Percentiles rank a stretch among this genome's conserved stretches.
Evolutionary conservation across 2,797 vertebrate genomes (phyloP).

Genomic region (Anabacerthia variegaticeps): DNA sequence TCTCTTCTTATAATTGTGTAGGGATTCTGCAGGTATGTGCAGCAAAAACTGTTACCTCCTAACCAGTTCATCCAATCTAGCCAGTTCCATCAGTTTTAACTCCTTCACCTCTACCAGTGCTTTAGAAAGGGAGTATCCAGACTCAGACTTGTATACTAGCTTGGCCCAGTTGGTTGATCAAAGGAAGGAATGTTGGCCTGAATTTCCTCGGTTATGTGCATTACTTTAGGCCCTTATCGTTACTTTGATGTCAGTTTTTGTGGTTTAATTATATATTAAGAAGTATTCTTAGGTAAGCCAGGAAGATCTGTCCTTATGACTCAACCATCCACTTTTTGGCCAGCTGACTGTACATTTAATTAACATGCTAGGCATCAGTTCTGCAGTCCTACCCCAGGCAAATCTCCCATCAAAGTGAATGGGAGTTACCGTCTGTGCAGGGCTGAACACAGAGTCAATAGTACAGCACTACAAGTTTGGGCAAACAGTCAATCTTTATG

Average conservation of each 20-base stretch:
- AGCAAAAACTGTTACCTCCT: background rate
- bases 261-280: constrained; percentile 41
- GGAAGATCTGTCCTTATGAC: constrained; percentile 45
- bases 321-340: constrained; percentile 47
- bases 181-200: constrained; percentile 47
- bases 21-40: background rate
- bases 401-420: constrained; percentile 57
- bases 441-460: constrained; percentile 14
- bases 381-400: constrained; percentile 51
- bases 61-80: constrained; percentile 17
- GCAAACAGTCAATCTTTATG: constrained; percentile 37
- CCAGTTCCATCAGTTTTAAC: constrained; percentile 33
- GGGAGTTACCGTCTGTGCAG: constrained; percentile 13
- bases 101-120: background rate
- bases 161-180: constrained; percentile 11
- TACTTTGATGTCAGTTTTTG: constrained; percentile 56
- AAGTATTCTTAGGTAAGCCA: constrained; percentile 43
- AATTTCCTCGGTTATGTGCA: background rate
- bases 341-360: constrained; percentile 54
- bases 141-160: background rate
- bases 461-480: constrained; percentile 18
- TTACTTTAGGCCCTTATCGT: constrained; percentile 28
- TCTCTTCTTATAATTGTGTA: background rate
- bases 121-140: constrained; percentile 19
- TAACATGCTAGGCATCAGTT: constrained; percentile 26